Percentiles rank a stretch among this genome's conserved stretches.
These are phyloP conservation scores for Acronicta psi DNA, from an alignment of 2,888 invertebrate species.

Conservation along the genomic window DNA sequence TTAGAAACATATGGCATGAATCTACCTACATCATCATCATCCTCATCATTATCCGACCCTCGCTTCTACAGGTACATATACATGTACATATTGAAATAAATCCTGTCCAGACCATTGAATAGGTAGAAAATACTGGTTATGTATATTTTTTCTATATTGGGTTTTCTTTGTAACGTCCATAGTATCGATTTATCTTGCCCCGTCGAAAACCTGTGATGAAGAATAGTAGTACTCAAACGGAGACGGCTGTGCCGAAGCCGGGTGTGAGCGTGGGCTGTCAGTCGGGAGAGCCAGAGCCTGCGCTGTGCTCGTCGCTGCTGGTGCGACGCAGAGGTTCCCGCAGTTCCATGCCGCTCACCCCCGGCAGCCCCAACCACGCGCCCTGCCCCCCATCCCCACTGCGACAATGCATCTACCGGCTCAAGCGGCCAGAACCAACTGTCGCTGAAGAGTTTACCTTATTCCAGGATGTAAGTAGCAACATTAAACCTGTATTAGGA, in stretches of 20 bases:
- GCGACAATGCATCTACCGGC: slow-evolving; percentile 7
- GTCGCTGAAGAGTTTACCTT: slow-evolving; percentile 10
- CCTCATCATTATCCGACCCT: no score
- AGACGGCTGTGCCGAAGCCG: slow-evolving; percentile 4
- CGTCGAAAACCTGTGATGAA: slow-evolving; percentile 33
- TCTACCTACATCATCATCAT: no score
- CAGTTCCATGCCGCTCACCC: not conserved
- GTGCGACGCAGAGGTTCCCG: slow-evolving; percentile 2
- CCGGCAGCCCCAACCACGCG: not conserved
- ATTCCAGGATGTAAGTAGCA: slow-evolving; percentile 59
- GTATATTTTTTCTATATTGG: no score
- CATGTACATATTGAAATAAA: no score
- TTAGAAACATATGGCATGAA: no score
- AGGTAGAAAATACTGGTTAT: no score
- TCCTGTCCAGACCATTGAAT: no score
- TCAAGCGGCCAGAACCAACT: slow-evolving; percentile 7
- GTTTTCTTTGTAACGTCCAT: slow-evolving; percentile 4
- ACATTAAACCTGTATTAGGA: no score
- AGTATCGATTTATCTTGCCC: slow-evolving; percentile 32
- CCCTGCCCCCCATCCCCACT: not conserved
- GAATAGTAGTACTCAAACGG: slow-evolving; percentile 52
- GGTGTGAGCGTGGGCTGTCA: slow-evolving; percentile 31
- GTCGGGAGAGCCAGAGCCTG: not conserved
- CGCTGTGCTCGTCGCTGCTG: slow-evolving; percentile 3
- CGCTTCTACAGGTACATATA: no score